Base-by-base conservation (phyloP, 2,888 invertebrate genomes). In the Magallana nippona region DNA sequence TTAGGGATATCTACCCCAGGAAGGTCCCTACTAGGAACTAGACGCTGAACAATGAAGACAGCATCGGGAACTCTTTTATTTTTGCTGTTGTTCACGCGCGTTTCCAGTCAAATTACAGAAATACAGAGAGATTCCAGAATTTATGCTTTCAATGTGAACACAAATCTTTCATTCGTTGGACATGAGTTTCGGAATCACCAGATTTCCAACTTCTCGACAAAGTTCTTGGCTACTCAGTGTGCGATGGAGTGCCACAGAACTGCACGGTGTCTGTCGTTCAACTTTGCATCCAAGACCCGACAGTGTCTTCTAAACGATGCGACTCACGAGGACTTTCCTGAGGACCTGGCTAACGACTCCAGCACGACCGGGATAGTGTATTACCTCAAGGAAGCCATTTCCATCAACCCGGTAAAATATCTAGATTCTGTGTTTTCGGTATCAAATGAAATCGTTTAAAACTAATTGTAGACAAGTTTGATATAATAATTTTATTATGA, bases 291-390 rank as follows among this genome's bases (percentile, higher is more conserved):
- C 10, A 83, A 79, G 10, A 79, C 77, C 0, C 81, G 82, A 62
- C 83, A 83, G 17, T 93, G 93, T 87, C 89, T 91, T 79, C 86
- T 93, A 62, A 93, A 92, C 85, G 86, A 88, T 56, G 90, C 87
- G 11, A 87, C 89, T 19, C 92, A 93, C 82, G 78, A 84, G 10
- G 89, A 90, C 10, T 86, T 80, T 55, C 88, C 88, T 1, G 71
- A 55, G 1, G 86, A 88, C 81, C 80, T 90, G 10, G 80, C 86
- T 1, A 83, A 84, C 78, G 82, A 85, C 58, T 84, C 55, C 11
- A 82, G 82, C 13, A 85, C 83, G 44, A 77, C 82, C n/a, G 79
- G 83, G 1, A 82, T 27, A 17, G 89, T 88, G 44, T 93, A 92
- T 83, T 91, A 91, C 82, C 85, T 86, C 17, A 85, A 89, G 55